Percentiles rank a stretch among this genome's conserved stretches.
phyloP scores from a whole-genome alignment of 2,888 invertebrate genomes.

The Seira ritae region DNA sequence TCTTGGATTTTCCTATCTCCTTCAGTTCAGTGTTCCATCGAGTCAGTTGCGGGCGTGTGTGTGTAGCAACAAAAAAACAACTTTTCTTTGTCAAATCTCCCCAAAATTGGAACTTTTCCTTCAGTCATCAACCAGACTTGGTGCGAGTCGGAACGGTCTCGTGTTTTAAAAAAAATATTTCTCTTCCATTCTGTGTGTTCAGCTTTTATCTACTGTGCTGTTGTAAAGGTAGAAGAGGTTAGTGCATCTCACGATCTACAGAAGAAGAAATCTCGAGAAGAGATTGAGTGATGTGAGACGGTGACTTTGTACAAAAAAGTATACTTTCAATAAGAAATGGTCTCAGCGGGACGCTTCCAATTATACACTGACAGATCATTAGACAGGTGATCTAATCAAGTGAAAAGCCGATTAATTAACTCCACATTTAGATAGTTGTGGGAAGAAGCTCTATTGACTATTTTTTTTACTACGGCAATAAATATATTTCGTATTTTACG shows the following conservation, averaged over 20 bases:
- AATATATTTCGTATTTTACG: too few species aligned
- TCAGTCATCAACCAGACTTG: constrained; percentile 51
- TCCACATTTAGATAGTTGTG: constrained; percentile 18
- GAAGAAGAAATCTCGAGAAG: neutral
- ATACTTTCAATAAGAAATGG: constrained; percentile 1
- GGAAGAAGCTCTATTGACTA: neutral
- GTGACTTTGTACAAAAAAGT: neutral
- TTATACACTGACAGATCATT: constrained; percentile 57
- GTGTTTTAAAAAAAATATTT: neutral
- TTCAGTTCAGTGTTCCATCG: too few species aligned
- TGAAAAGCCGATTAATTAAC: constrained; percentile 54
- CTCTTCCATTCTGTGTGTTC: neutral
- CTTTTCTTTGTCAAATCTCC: constrained; percentile 54
- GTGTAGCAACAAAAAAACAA: constrained; percentile 22
- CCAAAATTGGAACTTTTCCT: constrained; percentile 57
- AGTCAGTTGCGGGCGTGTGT: too few species aligned
- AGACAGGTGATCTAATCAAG: constrained; percentile 61
- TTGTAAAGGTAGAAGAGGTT: neutral
- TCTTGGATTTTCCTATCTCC: too few species aligned
- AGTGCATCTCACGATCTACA: neutral
- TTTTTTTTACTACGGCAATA: too few species aligned
- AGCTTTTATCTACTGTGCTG: neutral
- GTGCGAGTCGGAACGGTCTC: constrained; percentile 29
- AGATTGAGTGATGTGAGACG: neutral
- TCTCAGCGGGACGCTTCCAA: constrained; percentile 55